Conservation (phyloP, 35 echinoderm and acorn worm species). For the Chiridota heheva region DNA sequence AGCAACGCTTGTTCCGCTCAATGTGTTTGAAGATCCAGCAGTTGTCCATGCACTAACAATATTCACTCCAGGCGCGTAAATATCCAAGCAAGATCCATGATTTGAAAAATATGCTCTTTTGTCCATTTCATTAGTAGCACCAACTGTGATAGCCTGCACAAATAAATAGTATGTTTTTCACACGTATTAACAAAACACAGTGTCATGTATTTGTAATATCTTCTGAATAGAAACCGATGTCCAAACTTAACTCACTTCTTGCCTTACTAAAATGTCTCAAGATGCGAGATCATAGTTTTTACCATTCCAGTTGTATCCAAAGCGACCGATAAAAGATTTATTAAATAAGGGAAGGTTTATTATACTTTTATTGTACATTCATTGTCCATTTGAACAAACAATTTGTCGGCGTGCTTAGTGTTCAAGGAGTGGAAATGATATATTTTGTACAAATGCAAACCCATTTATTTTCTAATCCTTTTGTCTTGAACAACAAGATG, state of each 20-base stretch:
- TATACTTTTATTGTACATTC: too few species aligned
- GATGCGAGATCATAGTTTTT: neutral
- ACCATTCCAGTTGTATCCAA: neutral
- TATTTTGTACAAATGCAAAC: too few species aligned
- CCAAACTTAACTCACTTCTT: neutral
- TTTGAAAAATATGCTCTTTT: constrained; percentile 39
- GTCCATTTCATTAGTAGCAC: constrained; percentile 44
- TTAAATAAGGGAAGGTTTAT: too few species aligned
- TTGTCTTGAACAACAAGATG: too few species aligned
- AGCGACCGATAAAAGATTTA: neutral
- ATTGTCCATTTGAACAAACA: too few species aligned
- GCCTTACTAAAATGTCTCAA: neutral
- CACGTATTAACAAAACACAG: neutral
- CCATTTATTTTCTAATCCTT: too few species aligned
- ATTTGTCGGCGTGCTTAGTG: too few species aligned
- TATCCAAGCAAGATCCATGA: constrained; percentile 48
- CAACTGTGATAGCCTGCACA: constrained; percentile 45
- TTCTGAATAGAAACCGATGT: neutral
- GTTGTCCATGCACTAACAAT: constrained; percentile 15
- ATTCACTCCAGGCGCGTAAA: constrained; percentile 54
- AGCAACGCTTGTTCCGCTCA: constrained; percentile 45
- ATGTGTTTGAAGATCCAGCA: neutral
- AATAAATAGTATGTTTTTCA: neutral
- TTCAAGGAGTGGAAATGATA: too few species aligned
- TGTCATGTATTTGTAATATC: neutral